phyloP scores from a whole-genome alignment of 2,888 invertebrate genomes.

The Agrotis exclamationis region DNA sequence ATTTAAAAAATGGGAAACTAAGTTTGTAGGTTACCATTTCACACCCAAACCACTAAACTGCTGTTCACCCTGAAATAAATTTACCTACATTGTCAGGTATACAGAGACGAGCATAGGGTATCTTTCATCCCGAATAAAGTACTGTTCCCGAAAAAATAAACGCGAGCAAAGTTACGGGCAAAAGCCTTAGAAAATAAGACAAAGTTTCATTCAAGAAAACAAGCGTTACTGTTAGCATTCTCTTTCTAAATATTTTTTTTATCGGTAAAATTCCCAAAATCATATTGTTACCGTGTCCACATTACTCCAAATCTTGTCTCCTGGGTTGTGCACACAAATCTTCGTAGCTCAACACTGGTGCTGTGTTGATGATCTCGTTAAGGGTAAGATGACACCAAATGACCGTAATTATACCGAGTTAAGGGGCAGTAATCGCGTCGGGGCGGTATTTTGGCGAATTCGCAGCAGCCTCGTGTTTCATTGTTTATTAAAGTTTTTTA shows the following conservation, averaged over 20 bases:
- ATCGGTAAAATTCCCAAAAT: neutral
- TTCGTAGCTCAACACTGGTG: constrained; percentile 68
- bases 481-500: constrained; percentile 87
- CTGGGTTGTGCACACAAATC: constrained; percentile 57
- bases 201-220: no score
- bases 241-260: neutral
- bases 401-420: constrained; percentile 88
- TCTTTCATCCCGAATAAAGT: no score
- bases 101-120: no score
- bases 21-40: no score
- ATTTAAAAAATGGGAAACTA: no score
- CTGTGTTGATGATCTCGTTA: constrained; percentile 85
- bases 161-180: no score
- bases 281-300: neutral
- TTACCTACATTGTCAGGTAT: no score
- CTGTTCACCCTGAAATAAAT: no score
- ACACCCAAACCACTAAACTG: no score
- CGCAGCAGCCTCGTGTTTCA: constrained; percentile 75
- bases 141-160: no score
- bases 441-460: constrained; percentile 82
- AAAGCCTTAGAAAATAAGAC: no score
- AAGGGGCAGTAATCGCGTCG: constrained; percentile 80
- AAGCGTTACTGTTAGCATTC: no score
- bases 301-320: neutral
- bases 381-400: constrained; percentile 89